Base-by-base conservation (phyloP, 1,140 invertebrate species). In the Ericerus pela region DNA sequence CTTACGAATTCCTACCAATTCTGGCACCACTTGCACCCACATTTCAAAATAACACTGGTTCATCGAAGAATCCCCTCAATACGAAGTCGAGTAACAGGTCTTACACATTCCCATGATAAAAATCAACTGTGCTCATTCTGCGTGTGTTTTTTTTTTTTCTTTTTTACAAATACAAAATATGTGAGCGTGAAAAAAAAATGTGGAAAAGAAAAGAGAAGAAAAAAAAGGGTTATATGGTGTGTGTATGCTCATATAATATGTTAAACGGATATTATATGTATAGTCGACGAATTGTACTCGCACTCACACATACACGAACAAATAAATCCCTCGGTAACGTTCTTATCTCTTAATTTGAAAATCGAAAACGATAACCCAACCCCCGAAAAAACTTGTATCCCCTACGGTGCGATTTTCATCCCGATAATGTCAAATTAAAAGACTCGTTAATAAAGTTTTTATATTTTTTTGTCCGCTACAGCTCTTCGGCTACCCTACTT, bases 391-490 rank as follows among this genome's bases (percentile, higher is more conserved):
- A 24, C n/a, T n/a, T n/a, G n/a, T 47, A 47, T 47, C 41, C 41
- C 41, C 41, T 47, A 47, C 41, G 41, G 41, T 14, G 41, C 41
- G 41, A 47, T 47, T 47, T 47, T 47, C 16, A 47, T 10, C 41
- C 41, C 41, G 41, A 47, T 47, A 47, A 47, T 47, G 41, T 47
- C 41, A 47, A 47, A 47, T 47, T 47, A 47, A 47, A 47, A 47
- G 41, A 47, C 41, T 47, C 26, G 41, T 47, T 47, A 47, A 47
- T 47, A 47, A 47, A 47, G 10, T 47, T 47, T 47, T 47, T 24
- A n/a, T n/a, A n/a, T n/a, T n/a, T n/a, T n/a, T n/a, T n/a, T n/a
- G n/a, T n/a, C n/a, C n/a, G n/a, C n/a, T n/a, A n/a, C n/a, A n/a
- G n/a, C n/a, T n/a, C n/a, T n/a, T n/a, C n/a, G n/a, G n/a, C n/a